Conservation (phyloP, 2,888 invertebrate species). For the Drosophila greeni region DNA sequence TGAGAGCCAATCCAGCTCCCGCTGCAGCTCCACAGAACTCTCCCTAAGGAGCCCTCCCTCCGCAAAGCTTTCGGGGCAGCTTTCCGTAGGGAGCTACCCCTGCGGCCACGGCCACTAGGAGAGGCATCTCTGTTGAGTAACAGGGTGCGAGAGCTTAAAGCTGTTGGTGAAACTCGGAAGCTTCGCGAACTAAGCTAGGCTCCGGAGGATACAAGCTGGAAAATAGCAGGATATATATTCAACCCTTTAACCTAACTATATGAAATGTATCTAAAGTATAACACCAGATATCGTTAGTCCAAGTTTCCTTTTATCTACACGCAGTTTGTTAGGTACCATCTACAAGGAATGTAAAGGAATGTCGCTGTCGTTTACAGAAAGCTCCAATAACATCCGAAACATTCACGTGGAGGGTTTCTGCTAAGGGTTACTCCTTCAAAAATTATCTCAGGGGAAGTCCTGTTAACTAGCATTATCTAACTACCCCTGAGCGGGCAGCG, state of each 20-base stretch:
- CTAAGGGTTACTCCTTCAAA: slow-evolving; percentile 7
- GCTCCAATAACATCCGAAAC: not conserved
- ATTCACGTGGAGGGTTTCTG: not conserved
- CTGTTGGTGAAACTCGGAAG: slow-evolving; percentile 35
- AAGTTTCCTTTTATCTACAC: not conserved
- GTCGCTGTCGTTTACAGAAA: not conserved
- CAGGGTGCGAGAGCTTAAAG: slow-evolving; percentile 26
- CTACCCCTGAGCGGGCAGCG: slow-evolving; percentile 53
- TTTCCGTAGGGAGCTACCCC: slow-evolving; percentile 13
- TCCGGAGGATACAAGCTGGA: not conserved
- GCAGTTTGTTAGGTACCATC: not conserved
- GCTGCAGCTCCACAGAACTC: slow-evolving; percentile 13
- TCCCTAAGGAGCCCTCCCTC: slow-evolving; percentile 6
- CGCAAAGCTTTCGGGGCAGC: slow-evolving; percentile 30
- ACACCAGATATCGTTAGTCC: not conserved
- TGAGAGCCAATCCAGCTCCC: slow-evolving; percentile 11
- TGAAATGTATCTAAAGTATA: not conserved
- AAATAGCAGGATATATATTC: not conserved
- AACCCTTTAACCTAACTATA: not conserved
- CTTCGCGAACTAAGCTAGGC: slow-evolving; percentile 14
- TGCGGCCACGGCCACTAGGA: not conserved
- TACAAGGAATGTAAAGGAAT: too few species aligned
- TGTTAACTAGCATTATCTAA: slow-evolving; percentile 55
- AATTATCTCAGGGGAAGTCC: slow-evolving; percentile 19
- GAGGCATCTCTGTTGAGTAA: slow-evolving; percentile 8